Percentiles rank a stretch among this genome's conserved stretches.
phyloP scores from a whole-genome alignment of 2,113 vertebrate genomes.

The Gobius niger region DNA sequence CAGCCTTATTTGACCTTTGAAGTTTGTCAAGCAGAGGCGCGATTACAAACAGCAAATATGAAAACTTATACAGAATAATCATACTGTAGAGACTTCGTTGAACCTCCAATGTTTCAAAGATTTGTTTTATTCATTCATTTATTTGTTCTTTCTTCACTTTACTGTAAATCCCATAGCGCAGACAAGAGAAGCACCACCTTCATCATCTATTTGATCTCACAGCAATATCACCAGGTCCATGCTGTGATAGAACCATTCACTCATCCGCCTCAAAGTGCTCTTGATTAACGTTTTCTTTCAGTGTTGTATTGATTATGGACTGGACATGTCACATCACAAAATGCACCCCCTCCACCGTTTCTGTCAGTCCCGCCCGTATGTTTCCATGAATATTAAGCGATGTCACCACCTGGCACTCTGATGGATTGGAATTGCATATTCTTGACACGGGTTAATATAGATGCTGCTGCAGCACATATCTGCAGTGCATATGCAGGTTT shows the following conservation, averaged over 20 bases:
- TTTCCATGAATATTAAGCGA: conserved; percentile 15
- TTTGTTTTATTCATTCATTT: no score
- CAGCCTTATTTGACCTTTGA: neutral
- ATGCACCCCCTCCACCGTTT: no score
- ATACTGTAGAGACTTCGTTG: no score
- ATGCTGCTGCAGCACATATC: conserved; percentile 1
- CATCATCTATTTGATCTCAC: neutral
- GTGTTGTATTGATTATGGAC: neutral
- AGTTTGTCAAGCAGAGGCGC: no score
- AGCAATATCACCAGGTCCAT: neutral
- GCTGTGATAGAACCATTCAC: neutral
- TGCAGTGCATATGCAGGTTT: conserved; percentile 2
- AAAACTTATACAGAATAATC: neutral
- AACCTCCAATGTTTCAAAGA: no score
- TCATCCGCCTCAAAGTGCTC: neutral
- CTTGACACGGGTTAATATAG: conserved; percentile 2
- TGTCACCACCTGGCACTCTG: neutral
- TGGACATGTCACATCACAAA: neutral
- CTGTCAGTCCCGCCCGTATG: neutral
- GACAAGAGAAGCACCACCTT: no score
- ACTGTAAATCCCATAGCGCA: no score
- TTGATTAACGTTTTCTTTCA: no score
- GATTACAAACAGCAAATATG: neutral
- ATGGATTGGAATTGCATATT: conserved; percentile 5
- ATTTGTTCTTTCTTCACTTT: no score